Percentiles rank a stretch among this genome's conserved stretches.
These are phyloP conservation scores for Aricia agestis DNA, from an alignment of 1,140 invertebrate genomes.

Conservation along the genomic window DNA sequence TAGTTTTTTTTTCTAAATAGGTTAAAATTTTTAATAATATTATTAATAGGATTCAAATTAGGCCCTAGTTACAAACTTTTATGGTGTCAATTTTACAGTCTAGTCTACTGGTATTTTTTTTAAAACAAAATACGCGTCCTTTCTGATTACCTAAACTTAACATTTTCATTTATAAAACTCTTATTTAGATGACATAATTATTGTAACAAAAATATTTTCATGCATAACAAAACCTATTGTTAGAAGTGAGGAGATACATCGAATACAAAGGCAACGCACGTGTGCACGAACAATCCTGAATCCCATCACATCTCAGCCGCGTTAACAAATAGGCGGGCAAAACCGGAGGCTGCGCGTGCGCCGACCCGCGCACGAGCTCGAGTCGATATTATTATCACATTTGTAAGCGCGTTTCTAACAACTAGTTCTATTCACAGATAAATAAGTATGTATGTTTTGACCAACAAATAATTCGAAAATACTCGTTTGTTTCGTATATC, in stretches of 20 bases:
- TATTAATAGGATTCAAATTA: too few species aligned
- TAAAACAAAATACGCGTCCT: too few species aligned
- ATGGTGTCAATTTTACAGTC: too few species aligned
- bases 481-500: background rate
- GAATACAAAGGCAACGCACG: conserved; percentile 24
- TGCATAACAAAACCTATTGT: background rate
- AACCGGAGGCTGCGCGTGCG: conserved; percentile 69
- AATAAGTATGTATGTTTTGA: too few species aligned
- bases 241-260: background rate
- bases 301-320: conserved; percentile 19
- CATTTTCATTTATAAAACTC: too few species aligned
- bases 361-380: conserved; percentile 61
- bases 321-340: conserved; percentile 54
- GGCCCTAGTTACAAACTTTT: too few species aligned
- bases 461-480: background rate
- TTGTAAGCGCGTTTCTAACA: background rate
- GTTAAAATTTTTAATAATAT: too few species aligned
- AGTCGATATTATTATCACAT: conserved; percentile 24
- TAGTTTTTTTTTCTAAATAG: too few species aligned
- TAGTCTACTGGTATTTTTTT: too few species aligned
- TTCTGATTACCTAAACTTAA: too few species aligned
- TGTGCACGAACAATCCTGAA: conserved; percentile 23
- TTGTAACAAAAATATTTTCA: too few species aligned
- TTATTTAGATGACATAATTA: too few species aligned
- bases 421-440: background rate